These are phyloP conservation scores for Archegozetes longisetosus DNA, from an alignment of 1,140 invertebrate species.

Conservation along the genomic window DNA sequence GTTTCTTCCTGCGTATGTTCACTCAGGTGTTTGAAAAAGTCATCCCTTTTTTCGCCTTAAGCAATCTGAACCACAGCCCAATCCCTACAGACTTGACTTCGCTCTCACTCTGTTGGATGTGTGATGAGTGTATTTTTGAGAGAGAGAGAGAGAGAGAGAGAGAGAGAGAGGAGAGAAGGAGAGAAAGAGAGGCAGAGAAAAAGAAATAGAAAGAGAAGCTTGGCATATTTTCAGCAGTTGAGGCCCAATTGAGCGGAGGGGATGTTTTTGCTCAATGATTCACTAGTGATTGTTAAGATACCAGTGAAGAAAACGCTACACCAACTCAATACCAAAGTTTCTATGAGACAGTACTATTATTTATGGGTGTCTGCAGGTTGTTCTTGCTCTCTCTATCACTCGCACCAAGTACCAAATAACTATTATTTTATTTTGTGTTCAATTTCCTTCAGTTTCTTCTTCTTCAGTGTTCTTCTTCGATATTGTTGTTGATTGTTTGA, in stretches of 20 bases:
- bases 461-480: too few species aligned
- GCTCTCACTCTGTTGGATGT: not conserved
- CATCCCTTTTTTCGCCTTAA: not conserved
- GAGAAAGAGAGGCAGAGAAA: not conserved
- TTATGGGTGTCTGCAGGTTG: not conserved
- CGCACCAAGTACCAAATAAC: too few species aligned
- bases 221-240: not conserved
- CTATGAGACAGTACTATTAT: not conserved
- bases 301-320: not conserved
- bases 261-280: not conserved
- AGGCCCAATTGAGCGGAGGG: not conserved
- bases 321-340: not conserved
- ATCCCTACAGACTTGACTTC: not conserved
- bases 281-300: not conserved
- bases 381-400: too few species aligned
- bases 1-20: not conserved
- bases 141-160: not conserved
- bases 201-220: not conserved
- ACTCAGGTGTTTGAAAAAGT: not conserved
- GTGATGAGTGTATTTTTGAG: not conserved
- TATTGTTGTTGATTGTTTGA: too few species aligned
- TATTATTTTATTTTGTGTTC: too few species aligned
- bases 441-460: too few species aligned
- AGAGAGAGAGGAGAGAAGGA: not conserved
- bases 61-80: not conserved